Evolutionary conservation across 2,888 invertebrate genomes (phyloP).

Genomic region (Helleia helle): DNA sequence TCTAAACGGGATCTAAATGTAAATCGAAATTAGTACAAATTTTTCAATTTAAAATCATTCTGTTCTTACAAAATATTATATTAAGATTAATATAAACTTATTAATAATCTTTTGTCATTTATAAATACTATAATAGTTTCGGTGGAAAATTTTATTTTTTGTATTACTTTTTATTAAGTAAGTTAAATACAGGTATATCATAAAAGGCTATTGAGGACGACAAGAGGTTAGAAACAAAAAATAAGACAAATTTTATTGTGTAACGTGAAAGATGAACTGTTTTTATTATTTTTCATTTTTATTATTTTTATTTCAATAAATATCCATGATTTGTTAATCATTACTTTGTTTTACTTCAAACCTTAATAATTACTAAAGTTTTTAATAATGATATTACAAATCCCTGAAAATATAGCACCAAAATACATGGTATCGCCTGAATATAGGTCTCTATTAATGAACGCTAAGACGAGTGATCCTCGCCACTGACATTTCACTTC

Average conservation of each 20-base stretch:
- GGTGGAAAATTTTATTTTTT: background rate
- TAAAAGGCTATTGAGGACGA: constrained; percentile 25
- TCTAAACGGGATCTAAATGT: constrained; percentile 43
- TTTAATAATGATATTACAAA: background rate
- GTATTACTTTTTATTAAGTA: background rate
- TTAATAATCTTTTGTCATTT: background rate
- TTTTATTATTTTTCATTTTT: constrained; percentile 74
- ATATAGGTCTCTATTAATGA: background rate
- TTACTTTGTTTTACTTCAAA: constrained; percentile 34
- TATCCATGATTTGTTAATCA: constrained; percentile 74
- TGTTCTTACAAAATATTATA: no score
- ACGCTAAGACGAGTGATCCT: background rate
- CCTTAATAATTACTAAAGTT: background rate
- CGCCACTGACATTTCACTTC: no score
- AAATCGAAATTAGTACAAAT: constrained; percentile 4
- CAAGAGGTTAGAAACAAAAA: constrained; percentile 51
- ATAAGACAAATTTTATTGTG: constrained; percentile 72
- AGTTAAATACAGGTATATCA: constrained; percentile 11
- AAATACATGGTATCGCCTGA: no score
- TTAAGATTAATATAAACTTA: no score
- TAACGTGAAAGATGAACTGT: constrained; percentile 71
- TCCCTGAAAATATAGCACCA: background rate
- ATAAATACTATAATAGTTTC: no score
- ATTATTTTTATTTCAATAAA: constrained; percentile 75
- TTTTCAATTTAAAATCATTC: constrained; percentile 8